These are phyloP conservation scores for Anneissia japonica DNA, from an alignment of 35 echinoderm and acorn worm genomes.

Conservation along the genomic window DNA sequence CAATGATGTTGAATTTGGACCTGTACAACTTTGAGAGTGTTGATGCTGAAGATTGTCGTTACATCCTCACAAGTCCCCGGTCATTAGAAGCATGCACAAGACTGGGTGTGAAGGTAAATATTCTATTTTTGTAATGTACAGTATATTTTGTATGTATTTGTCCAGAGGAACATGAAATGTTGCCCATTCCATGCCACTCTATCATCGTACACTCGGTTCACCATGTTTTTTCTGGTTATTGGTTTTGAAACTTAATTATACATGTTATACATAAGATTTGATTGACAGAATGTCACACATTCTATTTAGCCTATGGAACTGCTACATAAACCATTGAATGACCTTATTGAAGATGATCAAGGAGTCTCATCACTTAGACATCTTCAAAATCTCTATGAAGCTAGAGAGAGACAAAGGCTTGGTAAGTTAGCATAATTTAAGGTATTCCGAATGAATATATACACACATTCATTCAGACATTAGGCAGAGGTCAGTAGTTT, in stretches of 20 bases:
- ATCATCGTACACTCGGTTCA: too few relatives aligned
- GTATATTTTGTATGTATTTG: neutral
- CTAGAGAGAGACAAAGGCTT: slow-evolving; percentile 39
- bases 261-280: too few relatives aligned
- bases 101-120: slow-evolving; percentile 36
- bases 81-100: slow-evolving; percentile 60
- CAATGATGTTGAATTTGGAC: slow-evolving; percentile 32
- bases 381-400: slow-evolving; percentile 54
- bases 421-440: slow-evolving; percentile 16
- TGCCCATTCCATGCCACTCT: too few relatives aligned
- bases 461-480: too few relatives aligned
- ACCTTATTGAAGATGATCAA: slow-evolving; percentile 56
- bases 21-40: slow-evolving; percentile 77
- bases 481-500: neutral
- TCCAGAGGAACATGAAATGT: neutral
- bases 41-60: slow-evolving; percentile 45
- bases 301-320: slow-evolving; percentile 65
- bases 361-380: slow-evolving; percentile 36
- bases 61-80: slow-evolving; percentile 69
- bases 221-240: too few relatives aligned
- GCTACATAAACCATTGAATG: slow-evolving; percentile 35
- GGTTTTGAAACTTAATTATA: too few relatives aligned
- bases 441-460: too few relatives aligned
- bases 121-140: neutral
- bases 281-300: too few relatives aligned